A percentile compares a stretch with the other conserved stretches of the same genome.
phyloP scores from a whole-genome alignment of 2,113 vertebrate genomes.

The Pachypanchax playfairii region DNA sequence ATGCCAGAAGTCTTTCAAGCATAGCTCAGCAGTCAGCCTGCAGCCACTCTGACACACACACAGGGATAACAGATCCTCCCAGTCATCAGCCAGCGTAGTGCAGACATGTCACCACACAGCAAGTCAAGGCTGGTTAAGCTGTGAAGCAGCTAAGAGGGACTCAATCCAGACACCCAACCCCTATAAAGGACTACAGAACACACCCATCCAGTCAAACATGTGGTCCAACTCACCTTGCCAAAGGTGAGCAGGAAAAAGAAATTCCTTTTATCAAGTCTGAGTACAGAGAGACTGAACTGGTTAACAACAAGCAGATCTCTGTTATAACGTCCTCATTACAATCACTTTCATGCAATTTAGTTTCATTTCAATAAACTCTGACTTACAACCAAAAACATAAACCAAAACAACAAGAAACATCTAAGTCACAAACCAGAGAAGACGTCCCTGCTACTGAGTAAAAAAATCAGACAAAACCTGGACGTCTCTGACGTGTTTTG shows the following conservation, averaged over 20 bases:
- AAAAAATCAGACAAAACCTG: too few relatives aligned
- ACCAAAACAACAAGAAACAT: too few relatives aligned
- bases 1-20: constrained; percentile 96
- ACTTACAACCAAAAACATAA: constrained; percentile 44
- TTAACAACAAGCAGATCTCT: too few relatives aligned
- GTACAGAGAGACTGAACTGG: too few relatives aligned
- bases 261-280: constrained; percentile 30
- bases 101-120: constrained; percentile 92
- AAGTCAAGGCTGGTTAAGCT: constrained; percentile 92
- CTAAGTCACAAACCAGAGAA: too few relatives aligned
- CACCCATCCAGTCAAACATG: constrained; percentile 63
- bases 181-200: constrained; percentile 65
- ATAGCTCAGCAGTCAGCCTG: constrained; percentile 92
- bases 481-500: too few relatives aligned
- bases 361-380: constrained; percentile 19
- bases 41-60: constrained; percentile 81
- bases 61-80: constrained; percentile 55
- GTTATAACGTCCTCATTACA: too few relatives aligned
- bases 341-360: background rate
- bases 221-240: constrained; percentile 5
- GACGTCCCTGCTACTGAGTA: too few relatives aligned
- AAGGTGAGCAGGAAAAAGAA: background rate
- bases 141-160: constrained; percentile 86
- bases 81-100: constrained; percentile 87
- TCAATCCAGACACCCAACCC: constrained; percentile 84